A percentile compares a stretch with the other conserved stretches of the same genome.
Conservation (phyloP, 2,113 vertebrate species). For the Mola mola region DNA sequence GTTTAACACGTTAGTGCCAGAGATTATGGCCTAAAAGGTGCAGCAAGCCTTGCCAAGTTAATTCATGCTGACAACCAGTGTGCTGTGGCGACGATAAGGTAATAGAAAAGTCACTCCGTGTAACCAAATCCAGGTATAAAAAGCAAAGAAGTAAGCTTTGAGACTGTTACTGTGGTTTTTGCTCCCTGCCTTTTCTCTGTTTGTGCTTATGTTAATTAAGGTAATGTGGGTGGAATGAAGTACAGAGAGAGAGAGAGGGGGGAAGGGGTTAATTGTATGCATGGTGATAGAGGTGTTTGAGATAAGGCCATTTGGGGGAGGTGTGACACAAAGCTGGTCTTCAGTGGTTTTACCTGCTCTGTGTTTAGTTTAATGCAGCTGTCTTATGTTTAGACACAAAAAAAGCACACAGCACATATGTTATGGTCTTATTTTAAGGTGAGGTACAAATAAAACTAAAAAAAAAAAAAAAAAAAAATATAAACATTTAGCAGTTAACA, state of each 20-base stretch:
- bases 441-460: no score
- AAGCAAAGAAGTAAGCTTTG: constrained; percentile 12
- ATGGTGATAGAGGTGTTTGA: constrained; percentile 60
- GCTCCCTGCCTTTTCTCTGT: constrained; percentile 27
- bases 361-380: no score
- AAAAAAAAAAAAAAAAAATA: no score
- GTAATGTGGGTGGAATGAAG: constrained; percentile 32
- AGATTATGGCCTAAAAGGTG: no score
- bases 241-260: constrained; percentile 2
- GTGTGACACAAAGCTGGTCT: neutral
- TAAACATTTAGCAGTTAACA: no score
- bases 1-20: neutral
- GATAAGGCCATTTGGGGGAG: constrained; percentile 63
- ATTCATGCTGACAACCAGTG: no score
- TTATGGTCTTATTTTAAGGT: no score
- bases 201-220: constrained; percentile 74
- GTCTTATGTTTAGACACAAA: neutral
- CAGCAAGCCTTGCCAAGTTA: no score
- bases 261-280: constrained; percentile 73
- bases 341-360: neutral
- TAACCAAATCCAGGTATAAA: no score
- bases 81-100: no score
- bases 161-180: constrained; percentile 35
- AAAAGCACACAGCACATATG: no score
- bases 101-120: neutral